phyloP scores from a whole-genome alignment of 2,888 invertebrate species.

The Tridacna crocea region DNA sequence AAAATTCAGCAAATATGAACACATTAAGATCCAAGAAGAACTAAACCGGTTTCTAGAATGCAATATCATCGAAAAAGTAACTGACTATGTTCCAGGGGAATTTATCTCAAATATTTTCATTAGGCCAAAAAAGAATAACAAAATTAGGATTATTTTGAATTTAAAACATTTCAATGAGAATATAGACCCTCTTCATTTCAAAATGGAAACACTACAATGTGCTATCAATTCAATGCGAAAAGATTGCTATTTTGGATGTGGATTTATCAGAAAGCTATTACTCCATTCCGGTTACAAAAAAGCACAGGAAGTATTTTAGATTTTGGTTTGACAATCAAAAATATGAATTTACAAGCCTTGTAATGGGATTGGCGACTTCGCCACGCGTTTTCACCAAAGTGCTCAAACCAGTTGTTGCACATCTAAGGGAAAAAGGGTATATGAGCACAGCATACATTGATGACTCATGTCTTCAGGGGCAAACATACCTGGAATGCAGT shows the following conservation, averaged over 20 bases:
- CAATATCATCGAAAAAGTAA: background rate
- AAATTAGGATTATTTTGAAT: constrained; percentile 37
- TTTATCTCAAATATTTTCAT: constrained; percentile 33
- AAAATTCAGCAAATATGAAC: constrained; percentile 21
- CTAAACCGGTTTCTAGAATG: background rate
- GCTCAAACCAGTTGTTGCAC: constrained; percentile 39
- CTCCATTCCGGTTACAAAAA: constrained; percentile 26
- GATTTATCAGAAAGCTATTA: constrained; percentile 47
- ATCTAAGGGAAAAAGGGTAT: constrained; percentile 29
- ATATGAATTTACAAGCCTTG: constrained; percentile 38
- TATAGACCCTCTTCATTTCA: constrained; percentile 38
- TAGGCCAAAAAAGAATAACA: constrained; percentile 34
- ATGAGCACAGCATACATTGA: constrained; percentile 47
- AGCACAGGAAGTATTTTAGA: constrained; percentile 39
- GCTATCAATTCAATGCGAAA: constrained; percentile 29
- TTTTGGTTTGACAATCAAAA: constrained; percentile 32
- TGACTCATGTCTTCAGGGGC: constrained; percentile 45
- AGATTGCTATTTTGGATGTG: too few species aligned
- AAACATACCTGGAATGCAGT: constrained; percentile 27
- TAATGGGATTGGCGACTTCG: constrained; percentile 31
- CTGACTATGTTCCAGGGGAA: background rate
- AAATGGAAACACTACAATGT: constrained; percentile 43
- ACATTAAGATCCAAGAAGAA: constrained; percentile 32
- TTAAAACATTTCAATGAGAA: constrained; percentile 37
- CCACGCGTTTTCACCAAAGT: constrained; percentile 38